phyloP scores from a whole-genome alignment of 2,888 invertebrate genomes.

The Dendrolimus houi region DNA sequence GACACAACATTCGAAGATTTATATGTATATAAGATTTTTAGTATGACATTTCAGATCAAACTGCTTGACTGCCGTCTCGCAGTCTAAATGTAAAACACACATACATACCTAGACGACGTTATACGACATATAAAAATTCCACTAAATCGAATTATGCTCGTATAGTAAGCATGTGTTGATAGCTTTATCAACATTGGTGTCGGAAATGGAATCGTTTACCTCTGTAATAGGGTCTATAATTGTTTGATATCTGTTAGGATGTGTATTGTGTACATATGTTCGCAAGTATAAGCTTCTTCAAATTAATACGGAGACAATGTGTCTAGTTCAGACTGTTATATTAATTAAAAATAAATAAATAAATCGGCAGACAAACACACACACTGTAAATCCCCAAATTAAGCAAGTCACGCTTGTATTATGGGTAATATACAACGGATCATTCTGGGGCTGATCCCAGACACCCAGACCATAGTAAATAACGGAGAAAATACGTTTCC shows the following conservation, averaged over 20 bases:
- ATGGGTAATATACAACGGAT: no score
- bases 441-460: no score
- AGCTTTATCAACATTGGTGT: slow-evolving; percentile 4
- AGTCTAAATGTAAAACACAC: slow-evolving; percentile 42
- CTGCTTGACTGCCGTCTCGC: slow-evolving; percentile 26
- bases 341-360: no score
- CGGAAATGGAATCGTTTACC: neutral
- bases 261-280: no score
- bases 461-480: no score
- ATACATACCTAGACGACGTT: slow-evolving; percentile 47
- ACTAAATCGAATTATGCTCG: slow-evolving; percentile 20
- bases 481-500: no score
- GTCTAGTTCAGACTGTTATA: neutral
- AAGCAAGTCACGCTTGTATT: no score
- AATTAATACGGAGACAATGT: neutral
- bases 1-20: neutral
- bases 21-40: neutral
- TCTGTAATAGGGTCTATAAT: neutral
- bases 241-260: neutral
- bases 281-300: neutral
- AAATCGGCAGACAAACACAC: no score
- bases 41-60: slow-evolving; percentile 8
- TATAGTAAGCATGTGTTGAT: slow-evolving; percentile 31
- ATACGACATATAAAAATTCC: slow-evolving; percentile 58
- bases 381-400: no score